Evolutionary conservation across 2,888 invertebrate genomes (phyloP).

Genomic region (Agrochola macilenta): DNA sequence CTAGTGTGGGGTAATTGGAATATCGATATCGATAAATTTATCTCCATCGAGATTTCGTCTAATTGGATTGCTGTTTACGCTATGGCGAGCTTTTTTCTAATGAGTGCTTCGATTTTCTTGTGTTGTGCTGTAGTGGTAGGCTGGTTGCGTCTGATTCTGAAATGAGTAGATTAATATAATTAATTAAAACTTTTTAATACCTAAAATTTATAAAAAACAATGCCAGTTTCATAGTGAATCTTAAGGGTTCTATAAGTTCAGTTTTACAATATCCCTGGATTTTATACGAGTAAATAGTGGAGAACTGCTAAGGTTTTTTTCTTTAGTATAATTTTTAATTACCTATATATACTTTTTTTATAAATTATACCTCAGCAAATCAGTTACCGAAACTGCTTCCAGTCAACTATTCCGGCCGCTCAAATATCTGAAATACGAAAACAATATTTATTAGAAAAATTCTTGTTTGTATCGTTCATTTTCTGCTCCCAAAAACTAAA

Average conservation of each 20-base stretch:
- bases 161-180: constrained; percentile 1
- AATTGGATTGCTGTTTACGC: constrained; percentile 61
- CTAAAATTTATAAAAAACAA: neutral
- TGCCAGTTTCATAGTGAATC: neutral
- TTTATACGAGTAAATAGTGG: neutral
- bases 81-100: constrained; percentile 48
- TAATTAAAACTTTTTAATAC: neutral
- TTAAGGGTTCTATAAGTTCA: neutral
- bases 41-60: constrained; percentile 58
- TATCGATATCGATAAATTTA: constrained; percentile 73
- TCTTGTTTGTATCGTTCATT: neutral
- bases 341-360: neutral
- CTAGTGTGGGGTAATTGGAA: constrained; percentile 77
- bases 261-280: neutral
- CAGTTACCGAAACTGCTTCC: neutral
- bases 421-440: constrained; percentile 1
- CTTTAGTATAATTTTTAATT: neutral
- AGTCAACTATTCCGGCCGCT: too few relatives aligned
- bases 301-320: neutral
- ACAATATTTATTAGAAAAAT: neutral
- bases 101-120: constrained; percentile 28
- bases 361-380: neutral
- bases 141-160: constrained; percentile 13
- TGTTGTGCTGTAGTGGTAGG: neutral
- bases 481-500: neutral